phyloP scores from a whole-genome alignment of 2,797 vertebrate species.

The Taeniopygia guttata region DNA sequence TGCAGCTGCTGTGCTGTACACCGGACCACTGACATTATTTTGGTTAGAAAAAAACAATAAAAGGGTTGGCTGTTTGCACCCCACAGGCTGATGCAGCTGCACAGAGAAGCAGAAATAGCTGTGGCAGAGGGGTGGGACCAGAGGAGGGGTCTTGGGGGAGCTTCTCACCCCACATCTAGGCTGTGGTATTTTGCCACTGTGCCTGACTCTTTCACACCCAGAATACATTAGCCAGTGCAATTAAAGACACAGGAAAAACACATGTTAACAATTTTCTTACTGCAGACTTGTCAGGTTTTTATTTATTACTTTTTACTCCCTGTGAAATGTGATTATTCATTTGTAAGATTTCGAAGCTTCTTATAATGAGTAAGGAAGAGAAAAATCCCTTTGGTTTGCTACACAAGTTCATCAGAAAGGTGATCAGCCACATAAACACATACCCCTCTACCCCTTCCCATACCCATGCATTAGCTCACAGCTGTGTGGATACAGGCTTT shows the following conservation, averaged over 20 bases:
- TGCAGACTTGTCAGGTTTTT: slow-evolving; percentile 30
- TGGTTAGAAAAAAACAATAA: not conserved
- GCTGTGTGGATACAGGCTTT: slow-evolving; percentile 47
- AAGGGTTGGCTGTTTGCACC: not conserved
- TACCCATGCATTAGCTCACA: slow-evolving; percentile 25
- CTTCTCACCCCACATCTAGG: not conserved
- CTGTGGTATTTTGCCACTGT: not conserved
- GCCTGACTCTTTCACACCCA: not conserved
- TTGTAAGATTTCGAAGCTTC: slow-evolving; percentile 37
- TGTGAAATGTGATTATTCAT: slow-evolving; percentile 18
- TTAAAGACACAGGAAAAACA: slow-evolving; percentile 23
- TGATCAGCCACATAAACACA: slow-evolving; percentile 10
- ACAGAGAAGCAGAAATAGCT: not conserved
- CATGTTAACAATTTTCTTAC: slow-evolving; percentile 36
- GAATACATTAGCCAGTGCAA: not conserved
- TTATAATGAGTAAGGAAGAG: not conserved
- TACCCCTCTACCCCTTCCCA: not conserved
- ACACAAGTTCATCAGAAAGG: slow-evolving; percentile 37
- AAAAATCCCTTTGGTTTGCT: slow-evolving; percentile 30
- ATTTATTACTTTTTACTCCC: slow-evolving; percentile 27
- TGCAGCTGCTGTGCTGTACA: not conserved
- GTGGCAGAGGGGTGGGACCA: not conserved
- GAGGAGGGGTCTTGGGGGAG: not conserved
- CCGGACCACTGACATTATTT: not conserved
- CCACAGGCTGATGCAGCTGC: not conserved